phyloP scores from a whole-genome alignment of 2,797 vertebrate genomes.

The Chelidonichthys spinosus region DNA sequence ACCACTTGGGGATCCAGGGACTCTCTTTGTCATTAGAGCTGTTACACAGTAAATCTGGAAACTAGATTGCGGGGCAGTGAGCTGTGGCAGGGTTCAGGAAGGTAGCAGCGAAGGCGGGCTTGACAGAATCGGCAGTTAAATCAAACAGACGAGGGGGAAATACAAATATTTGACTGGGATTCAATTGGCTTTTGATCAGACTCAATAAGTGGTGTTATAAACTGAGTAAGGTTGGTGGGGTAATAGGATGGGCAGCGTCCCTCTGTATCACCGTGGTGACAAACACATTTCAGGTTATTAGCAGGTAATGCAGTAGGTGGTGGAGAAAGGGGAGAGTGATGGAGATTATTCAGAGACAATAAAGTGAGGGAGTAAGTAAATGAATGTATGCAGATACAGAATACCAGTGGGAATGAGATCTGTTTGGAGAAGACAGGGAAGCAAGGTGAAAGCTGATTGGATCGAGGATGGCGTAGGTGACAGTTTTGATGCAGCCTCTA shows the following conservation, averaged over 20 bases:
- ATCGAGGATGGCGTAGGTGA: conserved; percentile 56
- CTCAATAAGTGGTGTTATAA: conserved; percentile 72
- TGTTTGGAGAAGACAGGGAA: conserved; percentile 48
- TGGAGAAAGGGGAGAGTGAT: conserved; percentile 61
- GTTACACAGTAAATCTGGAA: conserved; percentile 81
- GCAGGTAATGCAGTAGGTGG: conserved; percentile 71
- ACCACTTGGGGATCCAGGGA: conserved; percentile 75
- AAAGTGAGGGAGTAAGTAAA: conserved; percentile 64
- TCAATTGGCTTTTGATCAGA: conserved; percentile 80
- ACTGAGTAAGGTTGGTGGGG: conserved; percentile 44
- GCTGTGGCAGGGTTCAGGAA: conserved; percentile 75
- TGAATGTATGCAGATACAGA: conserved; percentile 72
- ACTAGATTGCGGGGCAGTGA: conserved; percentile 80
- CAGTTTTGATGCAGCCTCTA: conserved; percentile 55
- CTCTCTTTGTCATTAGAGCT: conserved; percentile 78
- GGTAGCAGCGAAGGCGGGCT: conserved; percentile 62
- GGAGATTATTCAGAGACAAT: conserved; percentile 67
- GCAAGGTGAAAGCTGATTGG: conserved; percentile 75
- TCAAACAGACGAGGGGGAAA: conserved; percentile 78
- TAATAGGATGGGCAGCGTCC: conserved; percentile 59
- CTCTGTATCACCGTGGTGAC: conserved; percentile 55
- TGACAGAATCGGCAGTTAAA: conserved; percentile 74
- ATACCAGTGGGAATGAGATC: conserved; percentile 48
- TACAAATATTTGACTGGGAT: conserved; percentile 81
- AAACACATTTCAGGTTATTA: conserved; percentile 80